phyloP scores from a whole-genome alignment of 2,797 vertebrate genomes.

The Cuniculus paca region DNA sequence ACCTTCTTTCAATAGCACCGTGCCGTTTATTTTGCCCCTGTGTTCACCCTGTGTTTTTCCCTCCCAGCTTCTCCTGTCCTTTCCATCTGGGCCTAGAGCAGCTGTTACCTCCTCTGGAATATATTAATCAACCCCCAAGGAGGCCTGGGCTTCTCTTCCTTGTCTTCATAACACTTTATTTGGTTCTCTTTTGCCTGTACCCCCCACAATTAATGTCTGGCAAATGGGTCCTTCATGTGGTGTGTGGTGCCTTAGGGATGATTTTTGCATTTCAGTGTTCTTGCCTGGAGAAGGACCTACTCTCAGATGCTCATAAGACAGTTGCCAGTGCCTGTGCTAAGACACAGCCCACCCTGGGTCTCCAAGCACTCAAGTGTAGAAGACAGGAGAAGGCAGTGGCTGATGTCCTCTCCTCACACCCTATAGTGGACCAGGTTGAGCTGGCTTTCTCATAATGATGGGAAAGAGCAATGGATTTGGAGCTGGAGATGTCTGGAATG shows the following conservation, averaged over 20 bases:
- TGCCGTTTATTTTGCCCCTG: neutral
- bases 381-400: neutral
- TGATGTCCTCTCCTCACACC: neutral
- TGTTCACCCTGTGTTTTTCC: neutral
- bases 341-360: neutral
- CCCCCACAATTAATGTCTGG: neutral
- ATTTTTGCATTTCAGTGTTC: neutral
- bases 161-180: neutral
- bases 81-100: neutral
- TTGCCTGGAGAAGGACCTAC: neutral
- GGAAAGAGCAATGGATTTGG: neutral
- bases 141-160: neutral
- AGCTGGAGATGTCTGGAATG: neutral
- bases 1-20: accelerated
- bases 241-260: neutral
- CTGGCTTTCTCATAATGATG: neutral
- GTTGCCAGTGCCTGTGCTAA: accelerated
- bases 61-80: neutral
- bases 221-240: neutral
- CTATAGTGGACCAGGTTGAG: neutral
- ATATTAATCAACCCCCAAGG: neutral
- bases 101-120: neutral
- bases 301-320: neutral
- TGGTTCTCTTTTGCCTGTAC: neutral
- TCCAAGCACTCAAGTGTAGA: neutral